Percentiles rank a stretch among this genome's conserved stretches.
Conservation (phyloP, 1,140 invertebrate species). For the Pachypeltis micranthus region DNA sequence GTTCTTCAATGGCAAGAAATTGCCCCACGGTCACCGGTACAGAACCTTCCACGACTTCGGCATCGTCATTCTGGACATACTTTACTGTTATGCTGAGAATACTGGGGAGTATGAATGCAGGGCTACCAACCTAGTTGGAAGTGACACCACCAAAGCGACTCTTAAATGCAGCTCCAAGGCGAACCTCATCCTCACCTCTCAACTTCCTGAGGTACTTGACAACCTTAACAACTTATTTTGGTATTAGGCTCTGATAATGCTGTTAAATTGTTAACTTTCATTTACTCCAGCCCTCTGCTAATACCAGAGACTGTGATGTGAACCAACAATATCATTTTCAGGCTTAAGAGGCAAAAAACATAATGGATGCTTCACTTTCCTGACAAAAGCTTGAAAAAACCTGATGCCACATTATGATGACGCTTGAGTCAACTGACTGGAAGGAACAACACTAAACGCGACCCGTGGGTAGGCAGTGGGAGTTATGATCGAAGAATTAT, state of each 20-base stretch:
- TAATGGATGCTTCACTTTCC: no score
- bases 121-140: slow-evolving; percentile 83
- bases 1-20: slow-evolving; percentile 86
- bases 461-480: no score
- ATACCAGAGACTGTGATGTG: neutral
- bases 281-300: slow-evolving; percentile 7
- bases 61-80: slow-evolving; percentile 89
- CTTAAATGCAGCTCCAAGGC: slow-evolving; percentile 80
- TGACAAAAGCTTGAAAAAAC: no score
- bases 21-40: slow-evolving; percentile 85
- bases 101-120: slow-evolving; percentile 85
- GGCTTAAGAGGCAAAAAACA: no score
- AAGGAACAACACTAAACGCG: no score
- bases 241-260: slow-evolving; percentile 3
- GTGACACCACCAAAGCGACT: slow-evolving; percentile 71
- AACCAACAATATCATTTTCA: no score
- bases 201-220: slow-evolving; percentile 64
- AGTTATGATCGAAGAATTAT: no score
- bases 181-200: slow-evolving; percentile 86
- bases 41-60: slow-evolving; percentile 95
- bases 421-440: no score
- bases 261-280: no score
- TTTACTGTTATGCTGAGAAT: slow-evolving; percentile 95
- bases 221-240: slow-evolving; percentile 12
- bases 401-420: no score